phyloP scores from a whole-genome alignment of 2,797 vertebrate species.

The Mastacembelus armatus region DNA sequence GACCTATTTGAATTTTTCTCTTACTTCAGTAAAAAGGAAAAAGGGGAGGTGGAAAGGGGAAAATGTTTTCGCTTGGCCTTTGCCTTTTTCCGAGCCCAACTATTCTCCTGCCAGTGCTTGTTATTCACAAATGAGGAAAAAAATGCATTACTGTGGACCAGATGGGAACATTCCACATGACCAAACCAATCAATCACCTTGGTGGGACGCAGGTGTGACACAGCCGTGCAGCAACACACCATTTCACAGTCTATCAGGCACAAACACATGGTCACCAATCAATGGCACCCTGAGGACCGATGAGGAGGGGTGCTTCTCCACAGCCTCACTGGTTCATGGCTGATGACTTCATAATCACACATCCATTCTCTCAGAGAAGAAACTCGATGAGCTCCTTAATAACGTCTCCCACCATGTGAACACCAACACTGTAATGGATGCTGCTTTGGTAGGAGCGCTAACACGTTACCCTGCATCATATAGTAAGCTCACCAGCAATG shows the following conservation, averaged over 20 bases:
- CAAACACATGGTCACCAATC: conserved; percentile 99
- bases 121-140: conserved; percentile 86
- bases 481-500: conserved; percentile 26
- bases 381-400: conserved; percentile 94
- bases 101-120: conserved; percentile 87
- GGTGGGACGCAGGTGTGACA: conserved; percentile 99
- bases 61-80: conserved; percentile 85
- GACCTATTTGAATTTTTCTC: conserved; percentile 74
- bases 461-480: conserved; percentile 47
- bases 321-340: conserved; percentile 96
- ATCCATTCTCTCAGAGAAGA: conserved; percentile 96
- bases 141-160: conserved; percentile 98
- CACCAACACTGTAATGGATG: conserved; percentile 73
- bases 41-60: conserved; percentile 57
- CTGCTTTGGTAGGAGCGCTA: conserved; percentile 43
- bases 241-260: conserved; percentile 99
- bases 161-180: conserved; percentile 99
- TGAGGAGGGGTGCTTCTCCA: conserved; percentile 87
- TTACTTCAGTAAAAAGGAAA: conserved; percentile 67
- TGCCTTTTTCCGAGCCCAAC: conserved; percentile 82
- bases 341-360: conserved; percentile 99
- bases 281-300: conserved; percentile 97
- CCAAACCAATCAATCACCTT: conserved; percentile 99
- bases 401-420: conserved; percentile 90
- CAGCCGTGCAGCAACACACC: conserved; percentile 99